Evolutionary conservation across 2,797 vertebrate genomes (phyloP).

Genomic region (Chromis chromis): DNA sequence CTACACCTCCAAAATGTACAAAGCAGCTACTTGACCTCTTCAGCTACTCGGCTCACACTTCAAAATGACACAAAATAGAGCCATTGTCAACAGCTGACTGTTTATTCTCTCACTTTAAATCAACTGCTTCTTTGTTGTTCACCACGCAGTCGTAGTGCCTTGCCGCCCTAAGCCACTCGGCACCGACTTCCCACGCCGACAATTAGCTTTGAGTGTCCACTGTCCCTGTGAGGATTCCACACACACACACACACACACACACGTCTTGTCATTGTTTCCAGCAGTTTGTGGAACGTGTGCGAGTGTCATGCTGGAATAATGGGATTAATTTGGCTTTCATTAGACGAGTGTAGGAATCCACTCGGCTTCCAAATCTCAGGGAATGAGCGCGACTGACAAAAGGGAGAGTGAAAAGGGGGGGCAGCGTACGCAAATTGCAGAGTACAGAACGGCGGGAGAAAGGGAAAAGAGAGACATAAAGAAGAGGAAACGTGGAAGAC

Average conservation of each 20-base stretch:
- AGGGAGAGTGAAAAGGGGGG: conserved; percentile 34
- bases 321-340: conserved; percentile 73
- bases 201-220: conserved; percentile 47
- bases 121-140: conserved; percentile 24
- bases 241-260: conserved; percentile 26
- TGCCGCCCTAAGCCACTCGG: conserved; percentile 30
- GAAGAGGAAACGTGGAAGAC: conserved; percentile 54
- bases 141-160: conserved; percentile 30
- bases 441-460: conserved; percentile 44
- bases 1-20: not conserved
- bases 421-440: conserved; percentile 43
- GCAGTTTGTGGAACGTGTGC: conserved; percentile 42
- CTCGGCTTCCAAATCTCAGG: conserved; percentile 50
- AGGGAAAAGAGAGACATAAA: conserved; percentile 53
- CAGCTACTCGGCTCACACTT: conserved; percentile 9
- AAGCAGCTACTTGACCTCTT: conserved; percentile 8
- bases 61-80: conserved; percentile 23
- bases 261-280: conserved; percentile 51
- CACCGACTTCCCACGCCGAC: conserved; percentile 43
- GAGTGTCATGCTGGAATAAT: conserved; percentile 65
- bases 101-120: conserved; percentile 12
- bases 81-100: conserved; percentile 13
- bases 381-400: conserved; percentile 34
- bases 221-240: conserved; percentile 30
- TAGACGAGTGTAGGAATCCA: conserved; percentile 52